These are phyloP conservation scores for Muntiacus reevesi DNA, from an alignment of 2,113 vertebrate species.

Conservation along the genomic window DNA sequence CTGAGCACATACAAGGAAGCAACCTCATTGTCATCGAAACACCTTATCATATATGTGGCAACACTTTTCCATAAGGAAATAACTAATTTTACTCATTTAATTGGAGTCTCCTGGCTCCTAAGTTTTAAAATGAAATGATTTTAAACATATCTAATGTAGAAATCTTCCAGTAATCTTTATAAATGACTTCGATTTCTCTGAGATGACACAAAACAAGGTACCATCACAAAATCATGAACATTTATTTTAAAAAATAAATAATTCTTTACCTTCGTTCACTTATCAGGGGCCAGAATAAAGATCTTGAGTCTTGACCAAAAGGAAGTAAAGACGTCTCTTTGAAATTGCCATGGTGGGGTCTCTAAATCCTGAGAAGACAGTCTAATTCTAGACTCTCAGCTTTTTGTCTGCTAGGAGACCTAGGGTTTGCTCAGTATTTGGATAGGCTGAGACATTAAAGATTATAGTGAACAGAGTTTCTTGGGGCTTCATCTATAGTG, in stretches of 20 bases:
- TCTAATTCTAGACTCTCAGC: background rate
- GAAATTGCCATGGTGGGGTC: background rate
- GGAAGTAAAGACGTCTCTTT: background rate
- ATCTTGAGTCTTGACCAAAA: background rate
- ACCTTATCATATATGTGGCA: background rate
- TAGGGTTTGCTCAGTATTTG: background rate
- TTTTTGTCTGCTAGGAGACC: background rate
- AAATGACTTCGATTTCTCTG: background rate
- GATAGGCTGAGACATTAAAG: background rate
- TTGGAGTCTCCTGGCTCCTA: background rate
- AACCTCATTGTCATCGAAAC: background rate
- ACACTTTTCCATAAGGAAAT: background rate
- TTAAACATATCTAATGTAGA: background rate
- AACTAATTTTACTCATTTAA: background rate
- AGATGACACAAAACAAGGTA: background rate
- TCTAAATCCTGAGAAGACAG: background rate
- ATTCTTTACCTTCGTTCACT: background rate
- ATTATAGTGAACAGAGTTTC: background rate
- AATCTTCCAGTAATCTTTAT: background rate
- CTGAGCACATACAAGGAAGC: background rate
- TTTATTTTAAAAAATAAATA: background rate
- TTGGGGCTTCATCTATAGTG: background rate
- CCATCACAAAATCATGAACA: background rate
- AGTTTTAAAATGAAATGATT: slow-evolving; percentile 24
- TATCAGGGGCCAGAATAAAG: background rate